Evolutionary conservation across 30 jellyfish, hydroid and myxozoan genomes (phyloP).

Genomic region (Hydra vulgaris): DNA sequence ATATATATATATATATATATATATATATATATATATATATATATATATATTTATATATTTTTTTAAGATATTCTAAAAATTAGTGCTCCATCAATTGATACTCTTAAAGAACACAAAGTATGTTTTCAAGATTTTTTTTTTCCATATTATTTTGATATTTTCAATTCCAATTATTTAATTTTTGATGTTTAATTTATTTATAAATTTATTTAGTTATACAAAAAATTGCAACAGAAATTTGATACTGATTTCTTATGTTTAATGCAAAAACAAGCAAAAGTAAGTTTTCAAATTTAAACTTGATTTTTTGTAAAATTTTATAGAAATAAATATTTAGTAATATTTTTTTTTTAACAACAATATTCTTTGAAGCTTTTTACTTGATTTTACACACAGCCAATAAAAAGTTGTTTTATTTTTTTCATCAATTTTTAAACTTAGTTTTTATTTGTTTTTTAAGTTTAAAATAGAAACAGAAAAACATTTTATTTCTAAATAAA

Average conservation of each 20-base stretch:
- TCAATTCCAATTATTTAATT: background rate
- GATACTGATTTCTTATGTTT: slow-evolving; percentile 52
- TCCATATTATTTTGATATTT: background rate
- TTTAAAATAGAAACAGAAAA: no score
- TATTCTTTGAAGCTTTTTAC: no score
- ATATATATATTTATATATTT: no score
- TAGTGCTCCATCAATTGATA: slow-evolving; percentile 60
- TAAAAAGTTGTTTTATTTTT: no score
- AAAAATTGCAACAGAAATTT: slow-evolving; percentile 37
- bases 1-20: no score
- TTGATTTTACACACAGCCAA: no score
- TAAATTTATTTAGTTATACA: slow-evolving; percentile 44
- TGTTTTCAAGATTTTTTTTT: background rate
- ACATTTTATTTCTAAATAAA: no score
- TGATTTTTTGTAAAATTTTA: background rate
- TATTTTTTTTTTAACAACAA: no score
- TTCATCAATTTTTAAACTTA: no score
- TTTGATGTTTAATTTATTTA: background rate
- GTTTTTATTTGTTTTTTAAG: no score
- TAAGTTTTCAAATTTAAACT: background rate
- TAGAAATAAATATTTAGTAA: no score
- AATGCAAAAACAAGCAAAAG: slow-evolving; percentile 74
- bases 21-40: no score
- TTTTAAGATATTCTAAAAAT: slow-evolving; percentile 48
- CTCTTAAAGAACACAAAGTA: slow-evolving; percentile 54